Evolutionary conservation across 1,140 invertebrate species (phyloP), one percentile per base, ranked within the genome.

Genomic region (Philopotamus ludificatus): DNA sequence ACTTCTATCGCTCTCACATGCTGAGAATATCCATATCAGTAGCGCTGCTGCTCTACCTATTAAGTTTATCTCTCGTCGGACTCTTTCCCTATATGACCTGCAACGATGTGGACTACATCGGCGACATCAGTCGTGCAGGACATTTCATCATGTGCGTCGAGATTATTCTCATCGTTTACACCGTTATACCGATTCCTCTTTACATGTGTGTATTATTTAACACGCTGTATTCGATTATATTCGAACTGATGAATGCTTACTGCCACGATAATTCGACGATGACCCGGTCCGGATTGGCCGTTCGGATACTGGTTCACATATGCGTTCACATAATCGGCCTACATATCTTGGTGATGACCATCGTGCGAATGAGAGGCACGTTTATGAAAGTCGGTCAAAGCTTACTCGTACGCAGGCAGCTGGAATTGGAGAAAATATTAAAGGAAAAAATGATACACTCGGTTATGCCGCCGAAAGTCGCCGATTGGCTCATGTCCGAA

Each of bases 401-500:
- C 63, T 75, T 94, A 12, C 76, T 95, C 57, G 94, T 95, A 1
- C 80, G 93, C 20, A 84, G 89, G 47, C 93, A 97, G 72, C 77
- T 98, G 25, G 92, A 96, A 77, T 86, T 93, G 80, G 95, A 98
- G 74, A 97, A 95, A 70, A 89, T 93, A 70, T 80, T 97, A 3
- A 97, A 97, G 75, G 94, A 97, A 74, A 94, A 96, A 75, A 97
- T 97, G 94, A 97, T 98, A 73, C 92, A 94, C 74, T 97, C 93
- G 2, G 91, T 98, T 22, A 98, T 97, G 94, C 94, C 95, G 8
- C 91, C 90, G 1, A 91, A 90, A 73, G 90, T 97, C 1, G 95
- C 95, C 0, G 84, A 88, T 63, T 93, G 92, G 87, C 79, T 95
- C 10, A 87, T 95, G 83, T 86, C 88, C 65, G 88, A 89, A 67